Conservation (phyloP, 53 echinoderm and acorn worm genomes). For the Zoroaster sp. region DNA sequence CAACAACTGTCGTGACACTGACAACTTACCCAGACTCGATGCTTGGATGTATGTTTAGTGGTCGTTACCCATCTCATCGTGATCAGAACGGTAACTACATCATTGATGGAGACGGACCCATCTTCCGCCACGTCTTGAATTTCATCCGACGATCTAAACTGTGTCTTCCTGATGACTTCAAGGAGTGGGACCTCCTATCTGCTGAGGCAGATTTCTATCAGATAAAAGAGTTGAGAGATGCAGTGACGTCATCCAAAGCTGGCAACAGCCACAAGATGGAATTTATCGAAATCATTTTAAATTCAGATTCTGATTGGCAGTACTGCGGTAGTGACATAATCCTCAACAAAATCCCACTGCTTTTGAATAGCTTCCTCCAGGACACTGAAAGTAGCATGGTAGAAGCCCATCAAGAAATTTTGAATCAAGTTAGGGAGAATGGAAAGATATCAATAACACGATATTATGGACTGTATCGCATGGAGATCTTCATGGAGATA, state of each 20-base stretch:
- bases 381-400: no score
- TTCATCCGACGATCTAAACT: constrained; percentile 18
- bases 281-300: background rate
- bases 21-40: constrained; percentile 23
- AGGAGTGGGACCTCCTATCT: constrained; percentile 20
- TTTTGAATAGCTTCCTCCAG: background rate
- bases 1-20: constrained; percentile 29
- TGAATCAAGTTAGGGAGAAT: background rate
- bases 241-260: background rate
- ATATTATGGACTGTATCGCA: background rate
- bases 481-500: background rate
- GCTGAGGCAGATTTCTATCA: constrained; percentile 24
- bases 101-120: constrained; percentile 37
- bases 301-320: background rate
- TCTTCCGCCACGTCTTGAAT: constrained; percentile 24
- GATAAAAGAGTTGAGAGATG: background rate
- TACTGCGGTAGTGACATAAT: background rate
- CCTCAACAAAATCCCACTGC: background rate
- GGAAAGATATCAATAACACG: background rate
- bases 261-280: background rate
- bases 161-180: constrained; percentile 14
- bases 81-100: background rate
- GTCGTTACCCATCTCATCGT: background rate
- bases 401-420: no score
- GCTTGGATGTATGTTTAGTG: constrained; percentile 25